Evolutionary conservation across 2,797 vertebrate genomes (phyloP).

Genomic region (Pseudochaenichthys georgianus): DNA sequence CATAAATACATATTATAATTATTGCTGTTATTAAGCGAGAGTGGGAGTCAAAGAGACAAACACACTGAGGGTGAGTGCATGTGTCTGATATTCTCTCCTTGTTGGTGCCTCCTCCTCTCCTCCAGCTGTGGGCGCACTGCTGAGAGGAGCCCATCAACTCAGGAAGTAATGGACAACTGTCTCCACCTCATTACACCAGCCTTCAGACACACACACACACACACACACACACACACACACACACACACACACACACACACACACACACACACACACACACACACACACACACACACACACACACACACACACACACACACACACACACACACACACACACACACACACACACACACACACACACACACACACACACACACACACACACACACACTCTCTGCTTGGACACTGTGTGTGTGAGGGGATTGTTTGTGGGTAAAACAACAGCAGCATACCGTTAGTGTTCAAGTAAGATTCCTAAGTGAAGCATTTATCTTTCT

Average conservation of each 20-base stretch:
- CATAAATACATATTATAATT: conserved; percentile 22
- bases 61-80: conserved; percentile 29
- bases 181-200: conserved; percentile 86
- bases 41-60: conserved; percentile 40
- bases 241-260: conserved; percentile 30
- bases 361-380: conserved; percentile 26
- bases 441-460: conserved; percentile 24
- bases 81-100: conserved; percentile 44
- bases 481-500: no score
- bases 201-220: conserved; percentile 73
- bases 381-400: conserved; percentile 46
- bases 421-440: conserved; percentile 31
- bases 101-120: conserved; percentile 72
- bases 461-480: conserved; percentile 24
- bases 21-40: conserved; percentile 8
- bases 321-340: not conserved
- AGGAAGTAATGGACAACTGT: conserved; percentile 83
- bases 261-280: conserved; percentile 28
- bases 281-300: conserved; percentile 16
- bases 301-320: conserved; percentile 28
- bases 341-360: conserved; percentile 25
- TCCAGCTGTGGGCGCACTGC: conserved; percentile 77
- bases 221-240: no score
- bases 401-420: conserved; percentile 64
- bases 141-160: conserved; percentile 84